Percentiles rank a stretch among this genome's conserved stretches.
Conservation (phyloP, 2,113 vertebrate genomes). For the Prunella fulvescens region DNA sequence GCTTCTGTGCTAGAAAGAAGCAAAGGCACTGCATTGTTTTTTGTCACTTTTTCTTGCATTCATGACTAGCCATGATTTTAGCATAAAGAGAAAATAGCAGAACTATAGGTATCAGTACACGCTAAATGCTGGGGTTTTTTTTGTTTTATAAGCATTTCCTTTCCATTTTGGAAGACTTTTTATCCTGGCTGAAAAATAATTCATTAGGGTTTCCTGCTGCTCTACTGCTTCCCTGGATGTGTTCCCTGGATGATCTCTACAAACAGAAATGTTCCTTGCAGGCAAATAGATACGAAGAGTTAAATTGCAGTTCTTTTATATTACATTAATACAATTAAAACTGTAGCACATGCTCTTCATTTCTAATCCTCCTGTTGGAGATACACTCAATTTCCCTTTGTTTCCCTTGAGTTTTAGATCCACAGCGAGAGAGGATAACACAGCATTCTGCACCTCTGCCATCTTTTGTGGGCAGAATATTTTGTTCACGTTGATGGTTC, state of each 20-base stretch:
- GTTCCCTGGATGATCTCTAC: background rate
- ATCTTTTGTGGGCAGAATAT: fast-evolving
- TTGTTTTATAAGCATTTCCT: background rate
- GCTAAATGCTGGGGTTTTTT: background rate
- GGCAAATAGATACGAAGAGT: background rate
- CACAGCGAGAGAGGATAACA: background rate
- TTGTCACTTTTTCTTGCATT: background rate
- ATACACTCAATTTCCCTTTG: background rate
- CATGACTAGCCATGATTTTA: background rate
- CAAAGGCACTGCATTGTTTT: background rate
- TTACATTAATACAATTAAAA: background rate
- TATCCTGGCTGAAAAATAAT: background rate
- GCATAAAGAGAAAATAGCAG: background rate
- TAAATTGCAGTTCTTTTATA: background rate
- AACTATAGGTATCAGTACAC: fast-evolving
- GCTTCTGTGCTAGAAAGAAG: background rate
- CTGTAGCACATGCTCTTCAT: fast-evolving
- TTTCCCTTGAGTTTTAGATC: background rate
- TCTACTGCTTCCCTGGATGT: background rate
- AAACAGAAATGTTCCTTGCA: background rate
- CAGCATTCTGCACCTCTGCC: fast-evolving
- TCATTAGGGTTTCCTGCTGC: background rate
- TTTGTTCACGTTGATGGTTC: background rate
- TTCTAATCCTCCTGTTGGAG: background rate
- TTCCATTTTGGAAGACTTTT: background rate